Percentiles rank a stretch among this genome's conserved stretches.
Conservation (phyloP, 1,140 invertebrate species). For the Dendrolimus punctatus region DNA sequence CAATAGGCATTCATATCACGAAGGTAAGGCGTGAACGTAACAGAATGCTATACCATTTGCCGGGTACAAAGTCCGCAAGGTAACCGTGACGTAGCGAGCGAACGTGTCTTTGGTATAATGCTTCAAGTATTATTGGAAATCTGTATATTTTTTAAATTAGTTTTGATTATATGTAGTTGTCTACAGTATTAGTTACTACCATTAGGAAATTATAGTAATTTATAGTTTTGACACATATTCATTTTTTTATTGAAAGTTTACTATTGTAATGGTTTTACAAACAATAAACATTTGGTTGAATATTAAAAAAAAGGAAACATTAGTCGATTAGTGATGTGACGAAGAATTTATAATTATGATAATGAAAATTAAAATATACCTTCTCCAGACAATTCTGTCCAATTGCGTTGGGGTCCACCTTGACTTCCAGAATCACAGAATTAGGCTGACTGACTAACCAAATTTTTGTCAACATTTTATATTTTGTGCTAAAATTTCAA, state of each 20-base stretch:
- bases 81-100: slow-evolving; percentile 32
- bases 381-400: slow-evolving; percentile 91
- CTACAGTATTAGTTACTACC: too few relatives aligned
- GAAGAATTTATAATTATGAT: neutral
- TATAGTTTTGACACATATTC: too few relatives aligned
- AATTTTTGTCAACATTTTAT: slow-evolving; percentile 74
- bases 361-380: slow-evolving; percentile 70
- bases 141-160: neutral
- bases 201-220: too few relatives aligned
- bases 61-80: slow-evolving; percentile 66
- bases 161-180: too few relatives aligned
- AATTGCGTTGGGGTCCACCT: slow-evolving; percentile 87
- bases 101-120: slow-evolving; percentile 29
- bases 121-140: slow-evolving; percentile 21
- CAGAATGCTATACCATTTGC: slow-evolving; percentile 26
- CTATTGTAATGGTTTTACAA: too few relatives aligned
- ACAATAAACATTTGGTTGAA: too few relatives aligned
- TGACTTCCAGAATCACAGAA: slow-evolving; percentile 87
- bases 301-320: too few relatives aligned
- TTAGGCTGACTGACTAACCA: slow-evolving; percentile 90
- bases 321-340: too few relatives aligned
- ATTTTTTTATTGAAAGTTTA: too few relatives aligned
- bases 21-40: slow-evolving; percentile 37
- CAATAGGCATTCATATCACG: slow-evolving; percentile 16
- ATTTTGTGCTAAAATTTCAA: neutral